Evolutionary conservation across 2,113 vertebrate species (phyloP).

Genomic region (Irena cyanogastra): DNA sequence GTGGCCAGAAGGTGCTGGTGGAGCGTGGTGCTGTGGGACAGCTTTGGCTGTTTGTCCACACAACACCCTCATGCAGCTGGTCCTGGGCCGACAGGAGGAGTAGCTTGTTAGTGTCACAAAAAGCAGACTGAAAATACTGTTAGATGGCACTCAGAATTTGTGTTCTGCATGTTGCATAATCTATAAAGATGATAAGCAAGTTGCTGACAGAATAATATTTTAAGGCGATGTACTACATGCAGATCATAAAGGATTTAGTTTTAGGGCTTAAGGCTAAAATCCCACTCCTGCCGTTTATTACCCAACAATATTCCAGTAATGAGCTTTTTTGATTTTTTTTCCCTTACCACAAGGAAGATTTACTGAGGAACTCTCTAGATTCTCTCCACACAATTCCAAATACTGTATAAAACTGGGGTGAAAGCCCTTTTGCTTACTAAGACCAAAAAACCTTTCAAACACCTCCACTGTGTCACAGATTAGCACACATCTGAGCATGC

Average conservation of each 20-base stretch:
- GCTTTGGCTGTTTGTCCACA: neutral
- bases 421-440: conserved; percentile 23
- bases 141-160: conserved; percentile 45
- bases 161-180: conserved; percentile 48
- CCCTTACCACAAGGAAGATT: conserved; percentile 59
- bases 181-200: conserved; percentile 69
- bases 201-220: conserved; percentile 68
- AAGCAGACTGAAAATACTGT: conserved; percentile 13
- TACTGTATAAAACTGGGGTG: conserved; percentile 1
- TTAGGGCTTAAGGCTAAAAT: conserved; percentile 71
- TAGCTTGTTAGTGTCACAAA: neutral
- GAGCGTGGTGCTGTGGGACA: accelerated
- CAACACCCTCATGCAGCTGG: neutral
- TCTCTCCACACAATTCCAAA: conserved; percentile 58
- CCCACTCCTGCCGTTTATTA: conserved; percentile 64
- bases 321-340: conserved; percentile 59
- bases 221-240: conserved; percentile 66
- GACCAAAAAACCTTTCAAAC: conserved; percentile 41
- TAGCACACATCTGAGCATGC: conserved; percentile 23
- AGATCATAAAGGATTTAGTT: conserved; percentile 70
- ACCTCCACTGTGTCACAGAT: neutral
- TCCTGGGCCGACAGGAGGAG: neutral
- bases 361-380: conserved; percentile 66
- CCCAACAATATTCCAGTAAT: conserved; percentile 60
- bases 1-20: neutral